Evolutionary conservation across 2,888 invertebrate genomes (phyloP), one percentile per base, ranked within the genome.

Genomic region (Eurytoma californica): DNA sequence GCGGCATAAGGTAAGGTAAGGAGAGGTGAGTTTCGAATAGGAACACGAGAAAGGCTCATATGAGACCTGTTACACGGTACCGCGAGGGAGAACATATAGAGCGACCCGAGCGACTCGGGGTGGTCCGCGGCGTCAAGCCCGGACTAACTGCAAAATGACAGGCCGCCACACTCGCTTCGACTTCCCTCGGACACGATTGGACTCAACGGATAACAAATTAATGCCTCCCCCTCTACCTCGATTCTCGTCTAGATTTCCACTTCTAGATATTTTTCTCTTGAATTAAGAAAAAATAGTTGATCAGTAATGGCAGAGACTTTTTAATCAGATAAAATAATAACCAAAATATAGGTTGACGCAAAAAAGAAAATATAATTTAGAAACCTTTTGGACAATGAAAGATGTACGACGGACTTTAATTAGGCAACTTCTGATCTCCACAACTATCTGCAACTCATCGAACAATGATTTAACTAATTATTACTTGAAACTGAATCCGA

Each of bases 111-210:
- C 24, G 28, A 53, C 24, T 55, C 77, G n/a, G 77, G 77, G 77
- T 77, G 77, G 77, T 77, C 77, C 53, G 53, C 67, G 16, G 51
- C 77, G 72, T 77, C 77, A 70, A 39, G 69, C 30, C 39, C 63
- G 18, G 77, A 77, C 77, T 72, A 77, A 66, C 72, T 72, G 60
- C 65, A 72, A 72, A 77, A 72, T 67, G 77, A 77, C 77, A 72
- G 77, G 24, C 72, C 66, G 77, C 58, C 69, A 65, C n/a, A 58
- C 51, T 66, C 72, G 61, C 61, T 66, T 47, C 65, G 61, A 61
- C 61, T 61, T 18, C 58, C 55, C 18, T 13, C 14, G 4, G 53
- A 30, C 65, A 24, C 39, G 69, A 63, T 77, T 65, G 28, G 55
- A 70, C 57, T 77, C 57, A 63, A 70, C 63, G 60, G 60, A 39